Evolutionary conservation across 2,797 vertebrate species (phyloP).

Genomic region (Gobionotothen gibberifrons): DNA sequence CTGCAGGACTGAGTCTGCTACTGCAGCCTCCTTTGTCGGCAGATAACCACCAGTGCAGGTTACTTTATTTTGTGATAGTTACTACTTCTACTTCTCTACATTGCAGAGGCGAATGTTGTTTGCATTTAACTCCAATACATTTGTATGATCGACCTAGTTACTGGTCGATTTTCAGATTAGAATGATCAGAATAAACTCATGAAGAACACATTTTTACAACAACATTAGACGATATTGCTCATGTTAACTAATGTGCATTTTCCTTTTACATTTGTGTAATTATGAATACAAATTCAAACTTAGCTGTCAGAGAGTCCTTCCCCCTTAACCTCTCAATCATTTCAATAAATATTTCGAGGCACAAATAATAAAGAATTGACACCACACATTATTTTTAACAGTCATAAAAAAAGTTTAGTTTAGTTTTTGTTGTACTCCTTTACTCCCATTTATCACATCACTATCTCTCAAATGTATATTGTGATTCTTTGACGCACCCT

Average conservation of each 20-base stretch:
- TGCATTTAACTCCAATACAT: not conserved
- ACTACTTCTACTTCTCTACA: not conserved
- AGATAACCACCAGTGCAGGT: not conserved
- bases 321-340: not conserved
- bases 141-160: not conserved
- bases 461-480: not conserved
- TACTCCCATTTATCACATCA: not conserved
- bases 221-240: no score
- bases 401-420: no score
- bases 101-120: not conserved
- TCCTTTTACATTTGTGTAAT: no score
- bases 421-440: no score
- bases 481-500: not conserved
- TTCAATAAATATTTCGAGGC: not conserved
- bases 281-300: no score
- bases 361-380: not conserved
- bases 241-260: no score
- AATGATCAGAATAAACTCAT: no score
- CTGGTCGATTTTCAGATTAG: not conserved
- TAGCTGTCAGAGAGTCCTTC: no score
- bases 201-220: not conserved
- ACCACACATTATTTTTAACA: not conserved
- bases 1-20: constrained; percentile 58
- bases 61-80: no score
- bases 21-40: constrained; percentile 64